Percentiles rank a stretch among this genome's conserved stretches.
Evolutionary conservation across 2,113 vertebrate genomes (phyloP).

Genomic region (Syrmaticus mikado): DNA sequence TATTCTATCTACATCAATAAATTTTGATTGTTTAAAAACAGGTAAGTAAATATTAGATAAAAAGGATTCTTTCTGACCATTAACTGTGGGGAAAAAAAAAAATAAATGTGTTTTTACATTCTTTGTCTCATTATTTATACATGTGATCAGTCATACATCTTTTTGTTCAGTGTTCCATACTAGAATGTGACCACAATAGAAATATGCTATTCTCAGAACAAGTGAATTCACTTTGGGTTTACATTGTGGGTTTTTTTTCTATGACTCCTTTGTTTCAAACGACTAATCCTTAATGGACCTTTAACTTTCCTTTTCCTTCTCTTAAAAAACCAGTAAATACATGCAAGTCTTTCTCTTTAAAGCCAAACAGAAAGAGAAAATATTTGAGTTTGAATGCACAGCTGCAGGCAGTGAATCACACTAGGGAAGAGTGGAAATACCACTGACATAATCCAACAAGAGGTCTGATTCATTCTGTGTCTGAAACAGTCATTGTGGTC

Average conservation of each 20-base stretch:
- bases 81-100: not conserved
- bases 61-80: not conserved
- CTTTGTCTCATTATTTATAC: not conserved
- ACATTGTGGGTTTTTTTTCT: not conserved
- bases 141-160: not conserved
- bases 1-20: not conserved
- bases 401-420: conserved; percentile 70
- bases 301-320: not conserved
- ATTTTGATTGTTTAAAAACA: not conserved
- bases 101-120: not conserved
- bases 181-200: not conserved
- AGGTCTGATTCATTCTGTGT: conserved; percentile 75
- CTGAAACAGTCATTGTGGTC: conserved; percentile 62
- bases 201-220: not conserved
- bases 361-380: conserved; percentile 55
- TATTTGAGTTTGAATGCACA: conserved; percentile 69
- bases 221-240: conserved; percentile 25
- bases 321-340: conserved; percentile 4
- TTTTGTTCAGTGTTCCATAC: not conserved
- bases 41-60: not conserved
- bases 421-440: conserved; percentile 73
- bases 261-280: conserved; percentile 21
- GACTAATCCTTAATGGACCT: conserved; percentile 30
- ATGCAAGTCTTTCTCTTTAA: conserved; percentile 40
- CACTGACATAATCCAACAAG: conserved; percentile 71